Percentiles rank a stretch among this genome's conserved stretches.
phyloP scores from a whole-genome alignment of 2,113 vertebrate species.

The Menidia beryllina region DNA sequence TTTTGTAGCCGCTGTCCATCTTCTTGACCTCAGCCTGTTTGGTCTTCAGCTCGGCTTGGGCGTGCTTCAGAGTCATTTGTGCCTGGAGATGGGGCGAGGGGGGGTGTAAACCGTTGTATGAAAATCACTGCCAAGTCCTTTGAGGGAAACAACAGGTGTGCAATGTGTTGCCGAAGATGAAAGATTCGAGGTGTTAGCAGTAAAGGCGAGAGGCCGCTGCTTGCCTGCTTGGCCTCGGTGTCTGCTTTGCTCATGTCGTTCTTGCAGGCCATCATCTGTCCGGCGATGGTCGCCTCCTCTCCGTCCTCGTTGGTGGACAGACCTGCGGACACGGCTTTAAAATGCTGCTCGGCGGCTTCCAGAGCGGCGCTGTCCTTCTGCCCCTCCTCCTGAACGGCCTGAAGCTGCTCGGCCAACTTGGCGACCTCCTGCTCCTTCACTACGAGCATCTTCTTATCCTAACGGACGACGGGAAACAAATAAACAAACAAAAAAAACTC shows the following conservation, averaged over 20 bases:
- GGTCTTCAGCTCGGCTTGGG: slow-evolving; percentile 89
- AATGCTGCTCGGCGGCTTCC: slow-evolving; percentile 87
- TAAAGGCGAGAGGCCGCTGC: not conserved
- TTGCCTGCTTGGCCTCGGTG: slow-evolving; percentile 94
- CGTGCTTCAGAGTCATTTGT: slow-evolving; percentile 92
- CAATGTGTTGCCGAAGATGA: not conserved
- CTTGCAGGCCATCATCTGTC: slow-evolving; percentile 95
- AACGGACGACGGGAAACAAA: not conserved
- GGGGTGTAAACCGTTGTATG: too few species aligned
- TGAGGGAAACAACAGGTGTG: too few species aligned
- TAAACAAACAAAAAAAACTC: too few species aligned
- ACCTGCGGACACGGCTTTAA: slow-evolving; percentile 91
- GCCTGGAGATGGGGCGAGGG: slow-evolving; percentile 83
- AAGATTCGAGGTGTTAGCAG: not conserved
- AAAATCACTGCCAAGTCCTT: too few species aligned
- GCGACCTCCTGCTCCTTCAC: slow-evolving; percentile 89
- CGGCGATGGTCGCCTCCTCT: slow-evolving; percentile 88
- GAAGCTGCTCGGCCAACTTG: slow-evolving; percentile 81
- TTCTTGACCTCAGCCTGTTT: slow-evolving; percentile 92
- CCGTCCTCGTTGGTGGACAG: slow-evolving; percentile 90
- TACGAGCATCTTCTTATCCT: slow-evolving; percentile 88
- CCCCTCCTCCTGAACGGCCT: slow-evolving; percentile 81
- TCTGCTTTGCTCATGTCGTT: slow-evolving; percentile 93
- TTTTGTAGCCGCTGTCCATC: slow-evolving; percentile 89
- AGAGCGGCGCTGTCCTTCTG: slow-evolving; percentile 82